Evolutionary conservation across 2,888 invertebrate genomes (phyloP), one percentile per base, ranked within the genome.

Genomic region (Endotricha flammealis): DNA sequence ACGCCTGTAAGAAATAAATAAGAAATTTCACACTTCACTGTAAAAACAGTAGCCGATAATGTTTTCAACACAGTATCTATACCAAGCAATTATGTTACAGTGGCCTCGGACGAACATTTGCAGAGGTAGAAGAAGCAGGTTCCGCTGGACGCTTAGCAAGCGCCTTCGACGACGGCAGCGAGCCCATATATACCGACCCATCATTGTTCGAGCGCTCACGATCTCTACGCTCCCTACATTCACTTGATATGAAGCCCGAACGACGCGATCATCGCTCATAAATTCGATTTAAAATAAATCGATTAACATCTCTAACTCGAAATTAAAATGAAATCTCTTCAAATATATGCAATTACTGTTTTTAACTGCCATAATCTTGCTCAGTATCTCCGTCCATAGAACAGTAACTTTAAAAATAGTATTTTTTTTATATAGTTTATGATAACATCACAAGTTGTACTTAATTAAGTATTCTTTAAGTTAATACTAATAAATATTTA

Each of bases 101-200:
- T 54, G 86, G 86, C 25, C 53, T 86, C 33, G 86, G 86, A 29
- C 62, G 85, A 50, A 77, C 76, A 7, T 86, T 80, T 38, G 67
- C 68, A 0, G 86, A 72, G 56, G 87, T 71, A 32, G 88, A 70
- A 44, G 85, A 70, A 57, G 76, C 69, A n/a, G 88, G 78, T 37
- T 89, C 80, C 11, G 82, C 73, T 44, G 87, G 82, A n/a, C 69
- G 83, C 8, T 50, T 86, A 39, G 82, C 86, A 2, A 83, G 68
- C 41, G 86, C 87, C 9, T 95, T 95, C 62, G 95, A 94, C 64
- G 95, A 96, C 70, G 96, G 96, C 22, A 96, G 95, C 66, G 96
- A 96, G 70, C 96, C 96, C 0, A 96, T 96, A 55, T 96, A 96
- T 78, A 96, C 96, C 0, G 96, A 96, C 78, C 96, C 96, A 0